Conservation (phyloP, 2,888 invertebrate genomes). For the Sabatieria punctata region DNA sequence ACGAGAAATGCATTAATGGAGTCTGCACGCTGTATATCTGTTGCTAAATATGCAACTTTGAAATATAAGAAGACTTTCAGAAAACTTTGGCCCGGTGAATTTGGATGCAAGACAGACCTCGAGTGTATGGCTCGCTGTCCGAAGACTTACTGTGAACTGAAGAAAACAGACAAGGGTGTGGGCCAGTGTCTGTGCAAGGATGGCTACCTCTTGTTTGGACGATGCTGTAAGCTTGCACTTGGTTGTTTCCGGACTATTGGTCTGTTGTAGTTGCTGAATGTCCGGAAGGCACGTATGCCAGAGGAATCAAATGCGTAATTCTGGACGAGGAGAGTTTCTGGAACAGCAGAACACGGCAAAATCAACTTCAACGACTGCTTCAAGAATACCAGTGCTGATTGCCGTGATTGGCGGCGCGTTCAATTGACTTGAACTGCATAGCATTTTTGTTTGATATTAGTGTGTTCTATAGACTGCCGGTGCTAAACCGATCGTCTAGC, state of each 20-base stretch:
- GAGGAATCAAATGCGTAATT: conserved; percentile 21
- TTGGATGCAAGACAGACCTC: conserved; percentile 21
- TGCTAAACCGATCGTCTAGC: no score
- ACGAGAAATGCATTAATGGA: conserved; percentile 26
- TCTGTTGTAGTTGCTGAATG: no score
- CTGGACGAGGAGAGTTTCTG: conserved; percentile 26
- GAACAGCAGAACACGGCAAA: no score
- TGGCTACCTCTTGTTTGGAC: conserved; percentile 23
- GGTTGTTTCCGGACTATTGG: not conserved
- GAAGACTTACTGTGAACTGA: conserved; percentile 22
- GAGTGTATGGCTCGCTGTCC: conserved; percentile 23
- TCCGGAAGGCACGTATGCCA: no score
- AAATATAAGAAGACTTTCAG: conserved; percentile 11
- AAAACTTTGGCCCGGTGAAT: conserved; percentile 27
- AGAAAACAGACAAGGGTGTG: conserved; percentile 19
- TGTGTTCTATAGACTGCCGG: no score
- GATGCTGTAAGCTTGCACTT: conserved; percentile 20
- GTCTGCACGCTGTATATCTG: conserved; percentile 20
- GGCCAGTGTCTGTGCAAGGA: conserved; percentile 25
- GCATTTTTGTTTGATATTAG: no score
- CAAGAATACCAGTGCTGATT: no score
- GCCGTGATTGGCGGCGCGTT: no score
- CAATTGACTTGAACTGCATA: no score
- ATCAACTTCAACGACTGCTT: no score
- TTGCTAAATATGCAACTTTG: not conserved